Evolutionary conservation across 1,140 invertebrate genomes (phyloP), one percentile per base, ranked within the genome.

Genomic region (Drosophila trapezifrons): DNA sequence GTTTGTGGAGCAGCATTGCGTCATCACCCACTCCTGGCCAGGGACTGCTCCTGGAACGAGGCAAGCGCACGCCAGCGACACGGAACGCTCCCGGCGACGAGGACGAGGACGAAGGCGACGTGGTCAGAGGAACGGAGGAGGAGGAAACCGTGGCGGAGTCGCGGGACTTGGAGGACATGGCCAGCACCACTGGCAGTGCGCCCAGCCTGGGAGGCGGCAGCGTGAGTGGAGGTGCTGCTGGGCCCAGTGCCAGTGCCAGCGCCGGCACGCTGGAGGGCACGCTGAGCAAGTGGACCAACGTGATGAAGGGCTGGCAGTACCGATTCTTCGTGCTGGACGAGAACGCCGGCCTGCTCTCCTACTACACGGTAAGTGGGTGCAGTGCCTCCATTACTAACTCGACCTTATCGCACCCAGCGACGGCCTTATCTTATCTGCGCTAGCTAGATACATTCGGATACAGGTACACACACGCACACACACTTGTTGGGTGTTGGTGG

Each of bases 251-350:
- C 27, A 20, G 59, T 13, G 59, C 20, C 59, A 27, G 27, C 18
- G 45, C 72, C 54, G 78, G 78, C 25, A 95, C 95, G 87, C 96
- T 99, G 96, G 98, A 99, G 94, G 99, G 99, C 76, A 97, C 98
- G n/a, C 93, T 99, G 46, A 99, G 97, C 93, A 99, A 99, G 95
- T 99, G 98, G 99, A 99, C 99, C 64, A 99, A 99, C 95, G 97
- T 99, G 79, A 98, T 99, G 95, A 99, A 99, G 93, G 99, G 98
- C 67, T 99, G 98, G 98, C 99, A 99, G 93, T 99, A 98, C 93
- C 95, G 98, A 62, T 99, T 98, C 97, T 99, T 99, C 93, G 98
- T 99, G 72, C 93, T 99, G 75, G 98, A 99, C 93, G 97, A 98
- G 92, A 97, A 97, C 93, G 96, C 97, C 69, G 98, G 98, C 17